Evolutionary conservation across 2,797 vertebrate species (phyloP).

Genomic region (Hylomyscus alleni): DNA sequence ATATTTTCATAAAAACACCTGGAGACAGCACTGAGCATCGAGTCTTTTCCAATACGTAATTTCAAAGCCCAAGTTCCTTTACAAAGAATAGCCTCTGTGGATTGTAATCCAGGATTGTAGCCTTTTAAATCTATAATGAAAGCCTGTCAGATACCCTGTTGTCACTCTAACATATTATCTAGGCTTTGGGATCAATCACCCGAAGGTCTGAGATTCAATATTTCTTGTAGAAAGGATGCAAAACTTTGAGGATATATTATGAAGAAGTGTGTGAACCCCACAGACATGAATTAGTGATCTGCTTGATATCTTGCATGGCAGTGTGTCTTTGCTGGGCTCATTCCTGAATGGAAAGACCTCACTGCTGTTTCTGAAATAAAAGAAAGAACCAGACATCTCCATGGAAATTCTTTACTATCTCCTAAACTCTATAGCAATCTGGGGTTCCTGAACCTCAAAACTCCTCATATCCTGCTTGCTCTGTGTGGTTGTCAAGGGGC

Average conservation of each 20-base stretch:
- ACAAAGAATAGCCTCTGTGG: conserved; percentile 79
- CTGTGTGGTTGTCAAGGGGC: background rate
- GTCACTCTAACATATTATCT: conserved; percentile 84
- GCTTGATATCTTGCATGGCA: conserved; percentile 37
- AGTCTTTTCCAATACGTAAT: background rate
- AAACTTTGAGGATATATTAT: conserved; percentile 87
- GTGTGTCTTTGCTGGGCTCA: conserved; percentile 47
- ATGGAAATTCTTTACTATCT: background rate
- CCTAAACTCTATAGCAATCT: fast-evolving
- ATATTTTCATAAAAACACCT: background rate
- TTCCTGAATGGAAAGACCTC: background rate
- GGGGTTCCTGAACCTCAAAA: background rate
- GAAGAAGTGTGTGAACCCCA: conserved; percentile 72
- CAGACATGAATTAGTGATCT: conserved; percentile 81
- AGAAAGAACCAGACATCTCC: background rate
- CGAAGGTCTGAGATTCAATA: conserved; percentile 82
- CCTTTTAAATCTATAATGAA: conserved; percentile 87
- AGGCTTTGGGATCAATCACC: conserved; percentile 85
- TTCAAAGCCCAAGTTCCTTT: conserved; percentile 67
- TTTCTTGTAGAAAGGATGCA: conserved; percentile 80
- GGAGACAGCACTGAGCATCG: background rate
- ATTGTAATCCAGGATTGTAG: conserved; percentile 78
- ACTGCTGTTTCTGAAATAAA: background rate
- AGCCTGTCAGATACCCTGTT: conserved; percentile 82
- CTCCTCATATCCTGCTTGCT: background rate